These are phyloP conservation scores for Lasioglossum morio DNA, from an alignment of 2,888 invertebrate species.

Conservation along the genomic window DNA sequence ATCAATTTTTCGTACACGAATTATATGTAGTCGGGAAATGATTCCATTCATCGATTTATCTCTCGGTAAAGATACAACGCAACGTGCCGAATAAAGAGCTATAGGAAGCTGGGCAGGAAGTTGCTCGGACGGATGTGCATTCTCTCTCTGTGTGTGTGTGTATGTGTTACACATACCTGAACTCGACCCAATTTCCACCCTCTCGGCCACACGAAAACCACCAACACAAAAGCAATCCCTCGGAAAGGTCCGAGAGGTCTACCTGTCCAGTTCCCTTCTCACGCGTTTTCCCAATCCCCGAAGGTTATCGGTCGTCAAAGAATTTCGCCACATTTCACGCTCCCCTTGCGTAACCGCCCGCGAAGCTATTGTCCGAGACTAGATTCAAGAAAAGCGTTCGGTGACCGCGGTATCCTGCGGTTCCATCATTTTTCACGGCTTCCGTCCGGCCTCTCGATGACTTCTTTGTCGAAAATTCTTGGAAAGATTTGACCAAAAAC, in stretches of 20 bases:
- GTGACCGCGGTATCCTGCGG: conserved; percentile 30
- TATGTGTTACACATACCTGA: conserved; percentile 35
- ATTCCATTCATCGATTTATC: neutral
- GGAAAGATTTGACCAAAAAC: neutral
- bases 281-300: conserved; percentile 20
- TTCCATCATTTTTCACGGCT: neutral
- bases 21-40: neutral
- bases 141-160: neutral
- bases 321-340: conserved; percentile 73
- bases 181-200: conserved; percentile 8
- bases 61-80: neutral
- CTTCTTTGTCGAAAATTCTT: neutral
- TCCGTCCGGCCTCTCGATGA: no score
- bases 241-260: conserved; percentile 25
- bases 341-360: conserved; percentile 69
- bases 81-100: neutral
- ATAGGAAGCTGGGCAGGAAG: conserved; percentile 51
- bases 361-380: conserved; percentile 41
- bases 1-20: neutral
- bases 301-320: conserved; percentile 45
- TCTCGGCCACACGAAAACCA: conserved; percentile 56
- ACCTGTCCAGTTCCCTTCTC: conserved; percentile 63
- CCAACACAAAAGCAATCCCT: conserved; percentile 42
- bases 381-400: conserved; percentile 22
- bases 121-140: conserved; percentile 49